phyloP scores from a whole-genome alignment of 2,797 vertebrate species.

The Falco naumanni region DNA sequence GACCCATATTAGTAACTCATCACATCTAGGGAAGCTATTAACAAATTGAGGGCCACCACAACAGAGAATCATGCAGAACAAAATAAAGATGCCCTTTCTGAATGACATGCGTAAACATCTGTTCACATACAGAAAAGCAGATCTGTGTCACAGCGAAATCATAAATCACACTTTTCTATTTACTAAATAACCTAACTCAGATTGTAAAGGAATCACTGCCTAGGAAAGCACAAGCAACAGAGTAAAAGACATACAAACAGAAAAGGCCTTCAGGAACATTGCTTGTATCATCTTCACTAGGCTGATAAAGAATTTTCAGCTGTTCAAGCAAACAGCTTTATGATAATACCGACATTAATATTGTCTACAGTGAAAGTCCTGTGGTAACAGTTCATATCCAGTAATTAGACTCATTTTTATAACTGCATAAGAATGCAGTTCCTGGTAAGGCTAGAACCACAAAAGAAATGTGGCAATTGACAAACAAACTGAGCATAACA shows the following conservation, averaged over 20 bases:
- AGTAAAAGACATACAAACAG: background rate
- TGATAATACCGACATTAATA: background rate
- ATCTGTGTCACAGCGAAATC: background rate
- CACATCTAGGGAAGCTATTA: background rate
- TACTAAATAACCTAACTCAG: background rate
- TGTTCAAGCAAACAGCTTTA: background rate
- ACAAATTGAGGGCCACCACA: background rate
- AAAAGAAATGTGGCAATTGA: background rate
- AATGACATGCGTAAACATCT: background rate
- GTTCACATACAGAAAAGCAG: background rate
- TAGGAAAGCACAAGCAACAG: background rate
- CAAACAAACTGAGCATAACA: background rate
- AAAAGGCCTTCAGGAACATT: background rate
- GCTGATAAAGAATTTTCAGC: background rate
- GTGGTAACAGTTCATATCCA: background rate
- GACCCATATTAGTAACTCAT: background rate
- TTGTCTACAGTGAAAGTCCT: background rate
- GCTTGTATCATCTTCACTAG: background rate
- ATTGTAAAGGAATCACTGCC: background rate
- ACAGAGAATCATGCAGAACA: background rate
- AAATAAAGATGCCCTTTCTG: background rate
- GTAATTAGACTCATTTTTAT: background rate
- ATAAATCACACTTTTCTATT: background rate
- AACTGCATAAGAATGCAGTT: background rate
- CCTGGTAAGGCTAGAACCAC: background rate